Percentiles rank a stretch among this genome's conserved stretches.
Conservation (phyloP, 2,888 invertebrate genomes). For the Zeuzera pyrina region DNA sequence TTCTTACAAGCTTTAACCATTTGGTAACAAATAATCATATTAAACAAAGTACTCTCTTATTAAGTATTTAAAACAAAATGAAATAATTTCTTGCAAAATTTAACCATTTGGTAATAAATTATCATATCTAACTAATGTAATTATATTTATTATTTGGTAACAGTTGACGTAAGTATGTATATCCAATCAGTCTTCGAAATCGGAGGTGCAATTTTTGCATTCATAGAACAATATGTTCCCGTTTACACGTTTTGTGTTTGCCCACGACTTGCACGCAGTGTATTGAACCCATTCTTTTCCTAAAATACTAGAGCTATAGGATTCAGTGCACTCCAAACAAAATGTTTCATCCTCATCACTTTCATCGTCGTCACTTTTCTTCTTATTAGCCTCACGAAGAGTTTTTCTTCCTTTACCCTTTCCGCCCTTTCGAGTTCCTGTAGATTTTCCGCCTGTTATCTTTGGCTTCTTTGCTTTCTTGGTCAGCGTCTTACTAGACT, state of each 20-base stretch:
- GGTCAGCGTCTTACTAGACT: background rate
- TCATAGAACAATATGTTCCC: slow-evolving; percentile 3
- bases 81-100: no score
- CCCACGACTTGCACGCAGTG: slow-evolving; percentile 9
- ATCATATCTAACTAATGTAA: no score
- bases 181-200: no score
- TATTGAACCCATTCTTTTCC: slow-evolving; percentile 10
- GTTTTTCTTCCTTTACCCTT: background rate
- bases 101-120: no score
- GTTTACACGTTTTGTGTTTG: slow-evolving; percentile 2
- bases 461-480: background rate
- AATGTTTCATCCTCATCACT: slow-evolving; percentile 9
- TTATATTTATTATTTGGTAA: no score
- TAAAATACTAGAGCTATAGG: slow-evolving; percentile 6
- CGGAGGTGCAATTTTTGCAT: slow-evolving; percentile 3
- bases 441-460: background rate
- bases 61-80: no score
- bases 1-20: no score
- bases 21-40: no score
- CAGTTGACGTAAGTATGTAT: no score
- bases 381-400: background rate
- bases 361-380: background rate
- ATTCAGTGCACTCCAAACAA: slow-evolving; percentile 11
- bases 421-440: background rate
- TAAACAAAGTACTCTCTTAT: no score